Percentiles rank a stretch among this genome's conserved stretches.
Evolutionary conservation across 2,888 invertebrate species (phyloP).

Genomic region (Aphrophora alni): DNA sequence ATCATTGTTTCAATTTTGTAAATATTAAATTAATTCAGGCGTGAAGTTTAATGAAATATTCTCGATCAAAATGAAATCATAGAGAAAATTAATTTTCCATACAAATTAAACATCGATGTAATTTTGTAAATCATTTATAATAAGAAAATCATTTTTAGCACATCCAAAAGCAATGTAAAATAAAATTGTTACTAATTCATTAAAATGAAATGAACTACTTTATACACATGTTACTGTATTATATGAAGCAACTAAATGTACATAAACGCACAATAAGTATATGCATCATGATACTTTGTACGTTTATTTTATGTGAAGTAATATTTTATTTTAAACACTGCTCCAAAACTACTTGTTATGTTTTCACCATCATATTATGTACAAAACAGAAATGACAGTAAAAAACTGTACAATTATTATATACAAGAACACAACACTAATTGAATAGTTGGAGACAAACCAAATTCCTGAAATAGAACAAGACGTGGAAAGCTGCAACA

Average conservation of each 20-base stretch:
- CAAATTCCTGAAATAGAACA: constrained; percentile 30
- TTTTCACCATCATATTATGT: not conserved
- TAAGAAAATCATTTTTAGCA: not conserved
- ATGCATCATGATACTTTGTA: not conserved
- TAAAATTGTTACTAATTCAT: not conserved
- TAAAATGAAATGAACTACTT: not conserved
- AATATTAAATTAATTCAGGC: no score
- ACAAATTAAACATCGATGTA: no score
- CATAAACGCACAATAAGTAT: not conserved
- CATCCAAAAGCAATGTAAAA: not conserved
- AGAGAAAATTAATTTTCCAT: no score
- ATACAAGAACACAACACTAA: constrained; percentile 21
- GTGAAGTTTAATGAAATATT: no score
- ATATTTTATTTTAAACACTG: not conserved
- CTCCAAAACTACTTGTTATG: not conserved
- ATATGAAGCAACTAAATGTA: not conserved
- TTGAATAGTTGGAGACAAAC: not conserved
- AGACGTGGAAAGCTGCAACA: constrained; percentile 25
- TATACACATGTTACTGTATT: not conserved
- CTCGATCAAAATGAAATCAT: no score
- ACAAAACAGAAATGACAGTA: not conserved
- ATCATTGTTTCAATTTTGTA: no score
- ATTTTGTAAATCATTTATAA: no score
- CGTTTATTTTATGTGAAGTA: not conserved
- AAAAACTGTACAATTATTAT: constrained; percentile 24